Evolutionary conservation across 2,888 invertebrate genomes (phyloP).

Genomic region (Caenorhabditis wallacei): DNA sequence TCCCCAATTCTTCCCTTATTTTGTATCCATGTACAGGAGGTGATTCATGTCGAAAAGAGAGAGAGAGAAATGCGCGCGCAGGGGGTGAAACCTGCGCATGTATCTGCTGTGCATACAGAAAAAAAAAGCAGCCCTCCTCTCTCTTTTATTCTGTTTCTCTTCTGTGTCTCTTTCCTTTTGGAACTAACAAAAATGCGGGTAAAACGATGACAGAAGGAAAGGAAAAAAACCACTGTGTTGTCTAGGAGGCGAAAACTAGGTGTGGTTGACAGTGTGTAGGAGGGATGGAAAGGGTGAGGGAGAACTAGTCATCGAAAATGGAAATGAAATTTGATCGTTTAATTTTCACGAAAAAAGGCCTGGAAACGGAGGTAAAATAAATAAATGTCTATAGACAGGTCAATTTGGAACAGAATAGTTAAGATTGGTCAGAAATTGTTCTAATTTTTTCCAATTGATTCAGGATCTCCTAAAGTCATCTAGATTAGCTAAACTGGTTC

Average conservation of each 20-base stretch:
- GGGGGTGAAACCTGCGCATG: conserved; percentile 3
- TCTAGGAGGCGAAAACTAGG: not conserved
- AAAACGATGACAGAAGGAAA: not conserved
- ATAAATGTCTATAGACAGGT: no score
- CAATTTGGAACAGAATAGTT: no score
- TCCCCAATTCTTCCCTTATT: no score
- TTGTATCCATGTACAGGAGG: no score
- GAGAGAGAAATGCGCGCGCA: no score
- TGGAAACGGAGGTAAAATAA: not conserved
- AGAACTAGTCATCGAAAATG: conserved; percentile 3
- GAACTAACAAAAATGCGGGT: conserved; percentile 4
- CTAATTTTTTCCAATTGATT: no score
- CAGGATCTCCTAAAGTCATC: no score
- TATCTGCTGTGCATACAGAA: conserved; percentile 56
- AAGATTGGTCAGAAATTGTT: no score
- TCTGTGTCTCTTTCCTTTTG: not conserved
- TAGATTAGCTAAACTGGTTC: no score
- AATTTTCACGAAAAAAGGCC: not conserved
- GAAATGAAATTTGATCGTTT: not conserved
- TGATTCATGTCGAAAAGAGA: not conserved
- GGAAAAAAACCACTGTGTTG: not conserved
- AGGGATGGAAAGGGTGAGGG: no score
- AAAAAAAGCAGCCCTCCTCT: not conserved
- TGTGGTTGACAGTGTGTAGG: not conserved
- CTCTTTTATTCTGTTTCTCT: not conserved